phyloP scores from a whole-genome alignment of 2,888 invertebrate species.

The Lysandra bellargus region DNA sequence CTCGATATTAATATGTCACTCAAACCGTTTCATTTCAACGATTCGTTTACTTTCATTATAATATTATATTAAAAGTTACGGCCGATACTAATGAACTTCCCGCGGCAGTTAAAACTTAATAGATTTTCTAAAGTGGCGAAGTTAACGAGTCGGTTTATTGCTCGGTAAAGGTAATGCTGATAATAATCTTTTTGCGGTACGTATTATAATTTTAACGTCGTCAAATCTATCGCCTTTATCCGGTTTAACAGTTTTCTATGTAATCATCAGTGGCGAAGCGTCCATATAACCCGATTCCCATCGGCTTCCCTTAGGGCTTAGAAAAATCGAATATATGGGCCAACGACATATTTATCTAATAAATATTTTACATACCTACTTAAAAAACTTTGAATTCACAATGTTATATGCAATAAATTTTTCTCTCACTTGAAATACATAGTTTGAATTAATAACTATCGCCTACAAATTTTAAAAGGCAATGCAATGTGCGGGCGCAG shows the following conservation, averaged over 20 bases:
- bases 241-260: background rate
- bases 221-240: background rate
- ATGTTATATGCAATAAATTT: no score
- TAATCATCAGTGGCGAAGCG: no score
- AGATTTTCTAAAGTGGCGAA: constrained; percentile 2
- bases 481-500: no score
- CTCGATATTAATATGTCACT: constrained; percentile 6
- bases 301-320: no score
- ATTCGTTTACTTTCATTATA: background rate
- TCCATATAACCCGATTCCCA: no score
- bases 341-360: no score
- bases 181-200: background rate
- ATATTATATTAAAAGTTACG: background rate
- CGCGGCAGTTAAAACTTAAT: background rate
- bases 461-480: no score
- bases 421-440: no score
- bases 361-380: no score
- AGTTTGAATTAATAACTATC: no score
- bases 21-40: background rate
- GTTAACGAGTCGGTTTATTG: background rate
- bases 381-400: no score
- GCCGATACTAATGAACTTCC: background rate
- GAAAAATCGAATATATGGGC: no score
- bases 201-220: background rate
- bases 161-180: background rate